These are phyloP conservation scores for Sebastes elongatus DNA, from an alignment of 2,797 vertebrate species.

Conservation along the genomic window DNA sequence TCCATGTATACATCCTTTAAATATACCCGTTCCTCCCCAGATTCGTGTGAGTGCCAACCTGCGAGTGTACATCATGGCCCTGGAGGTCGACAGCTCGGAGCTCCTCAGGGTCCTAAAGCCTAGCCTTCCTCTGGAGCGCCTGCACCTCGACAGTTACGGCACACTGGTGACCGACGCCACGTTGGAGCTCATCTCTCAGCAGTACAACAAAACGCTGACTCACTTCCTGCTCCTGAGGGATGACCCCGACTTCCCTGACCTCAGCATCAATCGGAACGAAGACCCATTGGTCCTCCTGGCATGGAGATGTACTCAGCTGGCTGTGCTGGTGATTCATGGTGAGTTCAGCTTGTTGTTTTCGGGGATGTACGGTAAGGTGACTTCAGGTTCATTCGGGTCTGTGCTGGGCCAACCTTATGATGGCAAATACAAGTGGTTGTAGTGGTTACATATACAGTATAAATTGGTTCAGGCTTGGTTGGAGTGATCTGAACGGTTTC, in stretches of 20 bases:
- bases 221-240: constrained; percentile 97
- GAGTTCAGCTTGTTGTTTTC: constrained; percentile 49
- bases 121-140: constrained; percentile 95
- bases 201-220: constrained; percentile 97
- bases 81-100: constrained; percentile 94
- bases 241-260: constrained; percentile 93
- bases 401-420: not conserved
- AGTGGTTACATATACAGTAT: not conserved
- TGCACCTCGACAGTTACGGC: constrained; percentile 97
- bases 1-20: not conserved
- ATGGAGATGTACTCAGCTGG: constrained; percentile 94
- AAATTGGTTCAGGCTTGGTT: not conserved
- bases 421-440: not conserved
- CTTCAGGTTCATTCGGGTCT: not conserved
- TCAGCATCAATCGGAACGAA: constrained; percentile 94
- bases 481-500: not conserved
- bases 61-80: constrained; percentile 96
- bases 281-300: constrained; percentile 95
- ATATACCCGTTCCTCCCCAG: constrained; percentile 21
- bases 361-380: not conserved
- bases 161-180: constrained; percentile 91
- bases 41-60: constrained; percentile 91
- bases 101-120: constrained; percentile 96
- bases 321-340: constrained; percentile 96
- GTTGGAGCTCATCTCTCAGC: constrained; percentile 96